phyloP scores from a whole-genome alignment of 2,888 invertebrate genomes.

The Harpalus rufipes region DNA sequence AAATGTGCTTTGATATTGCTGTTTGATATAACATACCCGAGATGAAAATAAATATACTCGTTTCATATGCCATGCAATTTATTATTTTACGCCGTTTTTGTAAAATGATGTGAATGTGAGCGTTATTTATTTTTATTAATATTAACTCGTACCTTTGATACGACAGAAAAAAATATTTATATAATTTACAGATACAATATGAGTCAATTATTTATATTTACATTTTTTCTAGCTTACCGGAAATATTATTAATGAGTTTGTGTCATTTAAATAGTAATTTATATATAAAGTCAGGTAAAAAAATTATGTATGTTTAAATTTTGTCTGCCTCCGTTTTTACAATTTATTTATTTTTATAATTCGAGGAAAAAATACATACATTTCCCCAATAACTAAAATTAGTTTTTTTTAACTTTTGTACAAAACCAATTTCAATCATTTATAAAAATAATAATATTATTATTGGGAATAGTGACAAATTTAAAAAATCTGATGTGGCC shows the following conservation, averaged over 20 bases:
- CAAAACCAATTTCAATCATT: too few relatives aligned
- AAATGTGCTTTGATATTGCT: slow-evolving; percentile 35
- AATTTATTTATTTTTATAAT: slow-evolving; percentile 1
- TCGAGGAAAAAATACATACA: too few relatives aligned
- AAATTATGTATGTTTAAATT: background rate
- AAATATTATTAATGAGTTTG: background rate
- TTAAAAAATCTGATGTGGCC: too few relatives aligned
- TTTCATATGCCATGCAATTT: slow-evolving; percentile 30
- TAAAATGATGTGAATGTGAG: background rate
- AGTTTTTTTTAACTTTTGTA: too few relatives aligned
- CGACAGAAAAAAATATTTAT: slow-evolving; percentile 12
- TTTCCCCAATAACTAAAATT: background rate
- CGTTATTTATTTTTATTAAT: slow-evolving; percentile 15
- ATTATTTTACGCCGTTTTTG: slow-evolving; percentile 23
- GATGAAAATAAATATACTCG: slow-evolving; percentile 30
- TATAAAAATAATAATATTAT: too few relatives aligned
- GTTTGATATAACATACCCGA: slow-evolving; percentile 28
- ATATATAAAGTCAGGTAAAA: background rate
- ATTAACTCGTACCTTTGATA: slow-evolving; percentile 19
- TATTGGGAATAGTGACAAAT: too few relatives aligned
- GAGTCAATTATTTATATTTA: slow-evolving; percentile 26
- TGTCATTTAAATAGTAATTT: slow-evolving; percentile 16
- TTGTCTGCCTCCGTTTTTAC: background rate
- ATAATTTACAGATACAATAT: background rate
- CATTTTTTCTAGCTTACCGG: background rate